Conservation (phyloP, 2,888 invertebrate genomes). For the Nasonovia ribisnigri region DNA sequence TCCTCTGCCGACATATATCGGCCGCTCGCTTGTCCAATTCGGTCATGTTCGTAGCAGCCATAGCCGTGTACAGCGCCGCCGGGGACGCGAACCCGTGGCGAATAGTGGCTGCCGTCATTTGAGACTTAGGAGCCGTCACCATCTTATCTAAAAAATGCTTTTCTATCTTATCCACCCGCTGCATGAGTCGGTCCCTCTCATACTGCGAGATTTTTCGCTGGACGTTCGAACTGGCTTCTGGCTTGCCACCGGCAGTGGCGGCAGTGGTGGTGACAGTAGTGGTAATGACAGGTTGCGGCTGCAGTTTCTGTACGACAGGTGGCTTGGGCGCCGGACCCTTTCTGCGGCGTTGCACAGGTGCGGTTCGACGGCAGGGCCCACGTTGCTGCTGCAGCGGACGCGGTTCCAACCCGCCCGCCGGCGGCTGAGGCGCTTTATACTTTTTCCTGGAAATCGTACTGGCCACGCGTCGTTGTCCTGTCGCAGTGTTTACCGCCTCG, state of each 20-base stretch:
- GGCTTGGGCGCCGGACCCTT: slow-evolving; percentile 58
- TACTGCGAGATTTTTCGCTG: slow-evolving; percentile 44
- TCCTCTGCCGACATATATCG: slow-evolving; percentile 43
- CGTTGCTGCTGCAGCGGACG: not conserved
- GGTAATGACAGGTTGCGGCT: not conserved
- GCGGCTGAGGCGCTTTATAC: slow-evolving; percentile 55
- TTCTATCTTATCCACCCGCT: slow-evolving; percentile 60
- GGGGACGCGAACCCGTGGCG: slow-evolving; percentile 28
- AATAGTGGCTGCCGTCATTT: not conserved
- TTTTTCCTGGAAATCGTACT: slow-evolving; percentile 33
- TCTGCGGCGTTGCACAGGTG: not conserved
- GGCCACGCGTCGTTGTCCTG: not conserved
- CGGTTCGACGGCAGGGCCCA: not conserved
- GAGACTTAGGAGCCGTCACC: not conserved
- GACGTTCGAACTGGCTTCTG: not conserved
- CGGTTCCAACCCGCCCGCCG: not conserved
- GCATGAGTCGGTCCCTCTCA: slow-evolving; percentile 40
- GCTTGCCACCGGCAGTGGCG: not conserved
- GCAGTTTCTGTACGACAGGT: not conserved
- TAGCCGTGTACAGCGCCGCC: slow-evolving; percentile 48
- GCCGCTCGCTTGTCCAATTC: slow-evolving; percentile 56
- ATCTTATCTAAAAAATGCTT: slow-evolving; percentile 43
- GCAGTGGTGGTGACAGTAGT: not conserved
- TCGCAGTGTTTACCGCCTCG: not conserved
- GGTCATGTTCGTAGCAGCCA: slow-evolving; percentile 58